Evolutionary conservation across 2,888 invertebrate genomes (phyloP).

Genomic region (Caenorhabditis virilis): DNA sequence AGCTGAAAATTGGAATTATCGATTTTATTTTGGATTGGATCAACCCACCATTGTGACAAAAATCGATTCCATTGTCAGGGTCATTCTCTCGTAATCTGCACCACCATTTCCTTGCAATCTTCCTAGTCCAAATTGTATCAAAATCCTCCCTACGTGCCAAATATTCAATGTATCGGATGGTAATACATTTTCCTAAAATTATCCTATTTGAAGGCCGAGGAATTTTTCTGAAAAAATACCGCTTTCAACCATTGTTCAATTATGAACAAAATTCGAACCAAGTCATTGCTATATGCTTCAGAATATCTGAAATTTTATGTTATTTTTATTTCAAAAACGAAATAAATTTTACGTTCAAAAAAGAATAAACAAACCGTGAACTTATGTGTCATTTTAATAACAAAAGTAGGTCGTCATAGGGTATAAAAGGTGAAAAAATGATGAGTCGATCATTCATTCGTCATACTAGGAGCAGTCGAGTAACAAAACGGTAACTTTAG

Average conservation of each 20-base stretch:
- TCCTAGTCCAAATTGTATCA: slow-evolving; percentile 39
- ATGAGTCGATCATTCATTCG: slow-evolving; percentile 3
- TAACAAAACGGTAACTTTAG: neutral
- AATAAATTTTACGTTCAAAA: too few relatives aligned
- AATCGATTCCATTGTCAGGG: too few relatives aligned
- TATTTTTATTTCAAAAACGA: neutral
- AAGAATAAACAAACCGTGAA: too few relatives aligned
- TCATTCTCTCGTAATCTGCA: neutral
- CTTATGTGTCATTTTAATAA: neutral
- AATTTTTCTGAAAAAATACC: slow-evolving; percentile 35
- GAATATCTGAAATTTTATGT: slow-evolving; percentile 29
- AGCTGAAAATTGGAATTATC: too few relatives aligned
- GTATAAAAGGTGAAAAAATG: neutral
- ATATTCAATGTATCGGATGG: slow-evolving; percentile 18
- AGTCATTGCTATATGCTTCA: slow-evolving; percentile 26
- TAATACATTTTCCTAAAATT: slow-evolving; percentile 3
- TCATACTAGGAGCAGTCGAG: slow-evolving; percentile 4
- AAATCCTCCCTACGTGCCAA: slow-evolving; percentile 33
- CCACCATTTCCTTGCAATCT: slow-evolving; percentile 12
- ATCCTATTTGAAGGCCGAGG: neutral
- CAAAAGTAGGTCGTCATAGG: neutral
- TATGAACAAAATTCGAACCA: slow-evolving; percentile 32
- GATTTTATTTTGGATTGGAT: too few relatives aligned
- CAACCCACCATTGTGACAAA: too few relatives aligned
- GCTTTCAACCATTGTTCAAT: slow-evolving; percentile 44